Base-by-base conservation (phyloP, 2,888 invertebrate species). In the Microdon myrmicae region DNA sequence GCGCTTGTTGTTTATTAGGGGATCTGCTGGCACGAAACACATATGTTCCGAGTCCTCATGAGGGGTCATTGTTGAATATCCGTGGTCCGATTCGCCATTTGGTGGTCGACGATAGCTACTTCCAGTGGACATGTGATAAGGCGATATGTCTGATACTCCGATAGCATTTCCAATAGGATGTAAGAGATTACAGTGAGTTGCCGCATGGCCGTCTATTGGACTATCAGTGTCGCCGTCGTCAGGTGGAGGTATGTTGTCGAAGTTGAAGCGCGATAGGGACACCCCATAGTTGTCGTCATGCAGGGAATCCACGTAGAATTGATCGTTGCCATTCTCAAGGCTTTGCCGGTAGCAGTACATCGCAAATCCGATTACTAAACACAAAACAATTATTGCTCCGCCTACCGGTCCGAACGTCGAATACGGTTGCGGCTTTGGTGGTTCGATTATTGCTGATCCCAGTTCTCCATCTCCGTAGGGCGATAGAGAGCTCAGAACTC, bases 21-120 rank as follows among this genome's bases (percentile, higher is more conserved):
- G 86, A 71, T 88, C 88, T 35, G 86, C 85, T 5, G 87, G 83
- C 12, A 88, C 89, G 69, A 90, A 88, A 5, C 89, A 89, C 68
- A 90, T 86, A 69, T 90, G 90, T 74, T 93, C 92, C 1, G 90
- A 91, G 74, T 93, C 93, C 73, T 94, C 93, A 71, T 93, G 92
- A 1, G 92, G 92, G 1, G 93, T 94, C 94, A 94, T 94, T 0
- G 94, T 94, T 2, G 93, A 94, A 79, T 96, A 96, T 2, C 96
- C 96, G 74, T 95, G 94, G 81, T 96, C 96, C n/a, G 92, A 94
- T 66, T 79, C 79, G 9, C 79, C 79, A 67, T 79, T 79, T 3
- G 90, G 87, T 10, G 90, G 87, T 19, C 92, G 84, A 26, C 90
- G 82, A 75, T 92, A 93, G 49, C 77, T 77, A 45, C 78, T 77